Conservation (phyloP, 2,113 vertebrate genomes). For the Lycaon pictus region DNA sequence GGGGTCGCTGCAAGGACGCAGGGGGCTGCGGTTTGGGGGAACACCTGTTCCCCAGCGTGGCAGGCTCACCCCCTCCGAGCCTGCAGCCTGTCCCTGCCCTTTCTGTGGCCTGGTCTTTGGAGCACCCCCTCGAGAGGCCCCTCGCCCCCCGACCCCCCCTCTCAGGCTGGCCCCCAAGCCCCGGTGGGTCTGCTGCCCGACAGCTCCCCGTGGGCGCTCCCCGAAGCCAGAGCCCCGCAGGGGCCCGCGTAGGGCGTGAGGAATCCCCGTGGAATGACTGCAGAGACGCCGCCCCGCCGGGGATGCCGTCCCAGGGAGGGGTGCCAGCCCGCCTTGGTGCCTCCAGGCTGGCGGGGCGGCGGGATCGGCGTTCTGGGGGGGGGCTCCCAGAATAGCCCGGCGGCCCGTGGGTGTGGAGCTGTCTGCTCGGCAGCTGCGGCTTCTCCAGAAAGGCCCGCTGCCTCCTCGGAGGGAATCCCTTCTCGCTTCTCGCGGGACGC, state of each 20-base stretch:
- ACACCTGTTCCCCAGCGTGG: fast-evolving
- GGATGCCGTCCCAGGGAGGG: background rate
- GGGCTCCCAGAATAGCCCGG: constrained; percentile 46
- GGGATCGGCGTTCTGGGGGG: constrained; percentile 50
- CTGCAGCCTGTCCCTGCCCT: background rate
- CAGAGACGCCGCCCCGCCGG: fast-evolving
- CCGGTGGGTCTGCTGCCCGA: background rate
- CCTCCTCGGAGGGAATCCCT: background rate
- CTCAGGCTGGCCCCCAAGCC: fast-evolving
- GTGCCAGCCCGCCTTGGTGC: constrained; percentile 44
- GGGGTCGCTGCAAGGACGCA: no score
- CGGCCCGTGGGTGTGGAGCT: constrained; percentile 12
- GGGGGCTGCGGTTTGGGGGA: background rate
- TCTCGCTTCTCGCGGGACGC: fast-evolving
- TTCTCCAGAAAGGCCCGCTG: background rate
- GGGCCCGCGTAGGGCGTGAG: background rate
- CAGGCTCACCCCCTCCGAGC: fast-evolving
- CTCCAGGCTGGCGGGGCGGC: constrained; percentile 38
- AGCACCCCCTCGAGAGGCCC: background rate
- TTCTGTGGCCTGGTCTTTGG: fast-evolving
- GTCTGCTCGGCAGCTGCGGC: background rate
- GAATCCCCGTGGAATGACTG: fast-evolving
- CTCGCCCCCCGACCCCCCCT: no score
- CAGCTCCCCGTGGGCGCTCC: background rate
- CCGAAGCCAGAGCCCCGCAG: fast-evolving